phyloP scores from a whole-genome alignment of 2,888 invertebrate species.

The Trichacis sp. region DNA sequence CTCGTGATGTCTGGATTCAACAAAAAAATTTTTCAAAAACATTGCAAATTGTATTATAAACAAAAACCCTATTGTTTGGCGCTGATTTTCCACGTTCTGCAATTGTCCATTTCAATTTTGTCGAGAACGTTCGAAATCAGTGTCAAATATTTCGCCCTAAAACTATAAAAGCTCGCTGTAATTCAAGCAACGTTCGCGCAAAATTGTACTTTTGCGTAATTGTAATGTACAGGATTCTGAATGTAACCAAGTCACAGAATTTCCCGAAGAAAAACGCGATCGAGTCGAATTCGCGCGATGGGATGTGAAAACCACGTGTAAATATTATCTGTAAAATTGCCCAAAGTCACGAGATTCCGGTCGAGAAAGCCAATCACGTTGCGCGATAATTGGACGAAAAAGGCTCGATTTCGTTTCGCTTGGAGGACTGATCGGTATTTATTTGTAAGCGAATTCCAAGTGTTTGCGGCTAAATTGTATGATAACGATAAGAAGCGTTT shows the following conservation, averaged over 20 bases:
- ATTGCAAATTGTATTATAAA: conserved; percentile 22
- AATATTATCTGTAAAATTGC: conserved; percentile 24
- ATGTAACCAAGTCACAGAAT: too few relatives aligned
- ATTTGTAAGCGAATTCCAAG: too few relatives aligned
- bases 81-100: conserved; percentile 1
- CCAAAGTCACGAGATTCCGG: too few relatives aligned
- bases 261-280: conserved; percentile 43
- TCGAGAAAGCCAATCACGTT: background rate
- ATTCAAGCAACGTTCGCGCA: conserved; percentile 29
- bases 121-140: conserved; percentile 4
- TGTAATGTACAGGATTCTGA: conserved; percentile 55
- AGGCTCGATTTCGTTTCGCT: conserved; percentile 43
- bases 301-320: conserved; percentile 26
- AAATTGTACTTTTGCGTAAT: conserved; percentile 37
- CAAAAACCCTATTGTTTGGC: conserved; percentile 19
- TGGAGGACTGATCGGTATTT: conserved; percentile 36
- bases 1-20: conserved; percentile 23
- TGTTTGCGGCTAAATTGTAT: conserved; percentile 39
- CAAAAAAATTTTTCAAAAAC: conserved; percentile 25
- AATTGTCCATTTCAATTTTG: background rate
- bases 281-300: conserved; percentile 41
- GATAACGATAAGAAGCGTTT: conserved; percentile 39
- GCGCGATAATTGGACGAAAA: too few relatives aligned
- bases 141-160: conserved; percentile 15
- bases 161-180: conserved; percentile 41